phyloP scores from a whole-genome alignment of 1,140 invertebrate species.

The Metaphire vulgaris region DNA sequence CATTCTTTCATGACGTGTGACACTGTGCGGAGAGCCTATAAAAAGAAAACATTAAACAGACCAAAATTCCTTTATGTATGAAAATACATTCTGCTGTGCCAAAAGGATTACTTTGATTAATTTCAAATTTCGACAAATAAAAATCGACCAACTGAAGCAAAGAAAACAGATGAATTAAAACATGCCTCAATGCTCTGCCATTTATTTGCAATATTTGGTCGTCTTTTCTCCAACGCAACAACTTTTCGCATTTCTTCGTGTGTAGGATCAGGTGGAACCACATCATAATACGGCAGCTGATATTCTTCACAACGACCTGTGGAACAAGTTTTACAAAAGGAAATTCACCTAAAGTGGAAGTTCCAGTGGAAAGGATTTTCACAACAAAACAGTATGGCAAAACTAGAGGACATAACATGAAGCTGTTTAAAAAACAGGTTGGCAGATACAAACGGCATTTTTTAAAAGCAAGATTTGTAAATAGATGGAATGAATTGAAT shows the following conservation, averaged over 20 bases:
- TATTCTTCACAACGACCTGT: conserved; percentile 48
- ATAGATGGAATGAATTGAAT: too few relatives aligned
- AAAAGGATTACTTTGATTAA: too few relatives aligned
- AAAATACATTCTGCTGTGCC: too few relatives aligned
- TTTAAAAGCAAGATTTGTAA: too few relatives aligned
- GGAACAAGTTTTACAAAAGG: conserved; percentile 22
- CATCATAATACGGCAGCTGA: conserved; percentile 48
- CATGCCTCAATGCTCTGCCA: conserved; percentile 47
- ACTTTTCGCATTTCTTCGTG: conserved; percentile 50
- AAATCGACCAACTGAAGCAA: too few relatives aligned
- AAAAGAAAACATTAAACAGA: too few relatives aligned
- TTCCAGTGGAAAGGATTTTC: neutral
- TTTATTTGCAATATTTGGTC: conserved; percentile 46
- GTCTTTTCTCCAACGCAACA: conserved; percentile 42
- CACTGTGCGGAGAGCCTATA: conserved; percentile 75
- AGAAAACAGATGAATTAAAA: too few relatives aligned
- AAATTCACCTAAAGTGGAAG: neutral
- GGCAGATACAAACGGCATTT: neutral
- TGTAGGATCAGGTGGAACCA: conserved; percentile 49
- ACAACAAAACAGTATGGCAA: too few relatives aligned
- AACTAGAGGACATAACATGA: too few relatives aligned
- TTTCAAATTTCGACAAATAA: too few relatives aligned
- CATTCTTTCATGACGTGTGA: conserved; percentile 94
- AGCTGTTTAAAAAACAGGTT: too few relatives aligned
- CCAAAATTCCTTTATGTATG: too few relatives aligned